Evolutionary conservation across 2,797 vertebrate species (phyloP).

Genomic region (Cyclura pinguis): DNA sequence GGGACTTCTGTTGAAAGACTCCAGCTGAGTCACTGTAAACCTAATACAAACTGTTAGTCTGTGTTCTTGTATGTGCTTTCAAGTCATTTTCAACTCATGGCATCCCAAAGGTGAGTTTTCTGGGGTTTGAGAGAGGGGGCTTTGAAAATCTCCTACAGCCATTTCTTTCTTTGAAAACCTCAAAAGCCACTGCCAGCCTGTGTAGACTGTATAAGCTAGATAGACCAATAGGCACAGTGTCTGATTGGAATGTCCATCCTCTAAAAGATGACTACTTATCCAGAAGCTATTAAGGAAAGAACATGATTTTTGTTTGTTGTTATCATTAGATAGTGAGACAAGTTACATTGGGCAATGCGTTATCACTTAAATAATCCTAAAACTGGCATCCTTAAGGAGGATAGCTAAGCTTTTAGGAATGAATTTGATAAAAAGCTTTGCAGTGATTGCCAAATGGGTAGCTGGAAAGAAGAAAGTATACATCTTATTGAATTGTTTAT

Average conservation of each 20-base stretch:
- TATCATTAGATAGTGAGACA: background rate
- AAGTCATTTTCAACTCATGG: too few species aligned
- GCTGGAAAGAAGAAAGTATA: background rate
- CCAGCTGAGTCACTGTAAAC: too few species aligned
- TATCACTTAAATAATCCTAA: background rate
- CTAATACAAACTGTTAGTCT: too few species aligned
- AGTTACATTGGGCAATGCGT: background rate
- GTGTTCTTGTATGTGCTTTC: too few species aligned
- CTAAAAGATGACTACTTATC: background rate
- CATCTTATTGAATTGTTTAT: background rate
- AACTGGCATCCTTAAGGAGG: background rate
- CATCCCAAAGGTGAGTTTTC: too few species aligned
- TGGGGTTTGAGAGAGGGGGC: too few species aligned
- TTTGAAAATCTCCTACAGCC: background rate
- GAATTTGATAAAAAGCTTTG: background rate
- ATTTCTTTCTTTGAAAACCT: too few species aligned
- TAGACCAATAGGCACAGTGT: too few species aligned
- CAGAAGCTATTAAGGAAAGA: background rate
- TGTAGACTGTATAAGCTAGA: background rate
- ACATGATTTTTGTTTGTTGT: background rate
- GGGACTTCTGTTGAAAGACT: too few species aligned
- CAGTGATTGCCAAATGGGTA: background rate
- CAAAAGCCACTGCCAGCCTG: background rate
- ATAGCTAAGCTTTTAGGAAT: background rate
- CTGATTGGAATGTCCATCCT: background rate